A percentile compares a stretch with the other conserved stretches of the same genome.
Evolutionary conservation across 2,797 vertebrate species (phyloP).

Genomic region (Leptatherina wallacei): DNA sequence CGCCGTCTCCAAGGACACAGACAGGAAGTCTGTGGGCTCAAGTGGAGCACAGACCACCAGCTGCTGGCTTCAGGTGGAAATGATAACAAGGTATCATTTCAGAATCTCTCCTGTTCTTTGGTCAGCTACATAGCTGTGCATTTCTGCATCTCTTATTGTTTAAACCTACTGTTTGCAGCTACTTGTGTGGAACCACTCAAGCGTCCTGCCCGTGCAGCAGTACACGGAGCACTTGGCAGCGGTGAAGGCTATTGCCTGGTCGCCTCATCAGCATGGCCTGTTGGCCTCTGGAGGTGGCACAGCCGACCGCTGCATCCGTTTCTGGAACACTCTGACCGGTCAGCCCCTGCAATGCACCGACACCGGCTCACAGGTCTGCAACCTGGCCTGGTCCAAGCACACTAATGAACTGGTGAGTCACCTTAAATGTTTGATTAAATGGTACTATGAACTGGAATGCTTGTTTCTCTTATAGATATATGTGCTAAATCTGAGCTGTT

Average conservation of each 20-base stretch:
- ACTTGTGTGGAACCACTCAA: constrained; percentile 98
- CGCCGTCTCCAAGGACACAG: constrained; percentile 97
- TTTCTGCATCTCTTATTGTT: neutral
- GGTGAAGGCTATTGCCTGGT: constrained; percentile 98
- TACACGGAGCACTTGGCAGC: constrained; percentile 98
- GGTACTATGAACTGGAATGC: neutral
- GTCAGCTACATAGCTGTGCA: constrained; percentile 1
- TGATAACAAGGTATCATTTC: constrained; percentile 91
- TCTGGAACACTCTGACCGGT: constrained; percentile 98
- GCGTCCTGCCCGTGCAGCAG: constrained; percentile 94
- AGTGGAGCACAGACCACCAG: constrained; percentile 99
- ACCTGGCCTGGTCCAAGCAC: constrained; percentile 99
- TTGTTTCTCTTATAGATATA: neutral
- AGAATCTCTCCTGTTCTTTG: neutral
- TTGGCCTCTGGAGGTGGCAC: constrained; percentile 95
- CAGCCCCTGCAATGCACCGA: constrained; percentile 97
- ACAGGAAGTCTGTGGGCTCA: constrained; percentile 98
- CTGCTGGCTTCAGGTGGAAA: constrained; percentile 98
- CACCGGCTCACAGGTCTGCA: constrained; percentile 98
- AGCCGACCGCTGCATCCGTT: constrained; percentile 97
- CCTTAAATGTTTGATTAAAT: neutral
- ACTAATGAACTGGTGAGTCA: constrained; percentile 93
- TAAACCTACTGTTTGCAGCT: constrained; percentile 77
- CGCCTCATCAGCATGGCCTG: constrained; percentile 96
- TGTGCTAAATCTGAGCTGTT: neutral